Evolutionary conservation across 1,140 invertebrate species (phyloP).

Genomic region (Orussus abietinus): DNA sequence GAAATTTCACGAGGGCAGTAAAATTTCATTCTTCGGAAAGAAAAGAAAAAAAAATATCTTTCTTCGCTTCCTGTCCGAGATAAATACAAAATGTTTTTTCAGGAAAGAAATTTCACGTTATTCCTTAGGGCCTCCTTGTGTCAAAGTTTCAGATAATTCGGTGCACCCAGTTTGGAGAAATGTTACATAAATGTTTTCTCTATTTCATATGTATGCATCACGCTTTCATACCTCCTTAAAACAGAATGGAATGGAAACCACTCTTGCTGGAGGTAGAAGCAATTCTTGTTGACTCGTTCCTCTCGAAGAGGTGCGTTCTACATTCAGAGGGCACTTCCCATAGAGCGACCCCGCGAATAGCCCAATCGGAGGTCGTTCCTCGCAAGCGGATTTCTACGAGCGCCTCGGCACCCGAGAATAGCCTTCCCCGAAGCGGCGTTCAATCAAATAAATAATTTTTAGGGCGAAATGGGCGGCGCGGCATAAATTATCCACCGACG

Average conservation of each 20-base stretch:
- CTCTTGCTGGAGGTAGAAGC: not conserved
- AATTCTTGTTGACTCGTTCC: slow-evolving; percentile 12
- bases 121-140: too few species aligned
- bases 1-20: not conserved
- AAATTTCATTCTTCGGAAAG: not conserved
- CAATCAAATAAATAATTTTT: slow-evolving; percentile 46
- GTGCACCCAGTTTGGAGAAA: slow-evolving; percentile 2
- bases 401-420: not conserved
- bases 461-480: slow-evolving; percentile 36
- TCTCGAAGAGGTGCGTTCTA: slow-evolving; percentile 1
- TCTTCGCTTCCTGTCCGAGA: too few species aligned
- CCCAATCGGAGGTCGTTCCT: not conserved
- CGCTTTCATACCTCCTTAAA: too few species aligned
- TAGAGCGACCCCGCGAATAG: slow-evolving; percentile 3
- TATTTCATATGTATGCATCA: too few species aligned
- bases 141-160: slow-evolving; percentile 4
- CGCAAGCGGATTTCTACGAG: not conserved
- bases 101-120: too few species aligned
- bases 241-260: not conserved
- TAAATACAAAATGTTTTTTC: too few species aligned
- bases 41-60: too few species aligned
- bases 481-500: slow-evolving; percentile 49
- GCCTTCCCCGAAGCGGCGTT: slow-evolving; percentile 17
- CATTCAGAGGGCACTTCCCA: slow-evolving; percentile 15
- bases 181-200: too few species aligned